Base-by-base conservation (phyloP, 2,113 vertebrate species). In the Diadophis punctatus region DNA sequence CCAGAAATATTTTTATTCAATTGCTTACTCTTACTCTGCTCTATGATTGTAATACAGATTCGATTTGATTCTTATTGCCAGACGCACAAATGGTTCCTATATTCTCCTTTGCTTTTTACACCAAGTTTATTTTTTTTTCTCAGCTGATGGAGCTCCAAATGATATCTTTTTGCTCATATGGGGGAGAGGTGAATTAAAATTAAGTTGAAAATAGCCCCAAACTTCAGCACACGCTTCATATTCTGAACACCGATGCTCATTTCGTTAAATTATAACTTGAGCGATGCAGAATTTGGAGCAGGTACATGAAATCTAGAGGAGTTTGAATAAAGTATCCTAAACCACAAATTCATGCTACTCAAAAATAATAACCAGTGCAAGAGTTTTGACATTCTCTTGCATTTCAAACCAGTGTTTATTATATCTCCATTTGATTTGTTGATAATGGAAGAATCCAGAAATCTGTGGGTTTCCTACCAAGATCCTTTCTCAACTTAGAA, bases 381-480 rank as follows among this genome's bases (percentile, higher is more conserved):
- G 10, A 52, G 8, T 22, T 46, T 52, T 52, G 16, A 34, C 51
- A 23, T 80, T 22, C 23, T 48, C 53, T 39, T 49, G 80, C 39
- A 56, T 60, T 86, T 51, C 39, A 23, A 18, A n/a, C 60, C 53
- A 39, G 23, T 16, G 46, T 51, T 68, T 87, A 68, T 34, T 85
- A 3, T 60, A 60, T 1, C 85, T 91, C 46, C 27, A 20, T 52
- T 87, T 34, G 16, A 23, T 87, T 51, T 43, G 56, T 30, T 88
- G 55, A 68, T 43, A 22, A 92, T 51, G 68, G 87, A 5, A 30
- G 7, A 53, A 51, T 20, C n/a, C 20, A 87, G 22, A 14, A 12
- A 18, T 20, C 7, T 84, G 68, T 46, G 10, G 46, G 20, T 89
- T 94, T 95, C 91, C 87, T 90, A 93, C 43, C 55, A 95, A 93